Base-by-base conservation (phyloP, 35 echinoderm and acorn worm genomes). In the Ophioderma brevispina region DNA sequence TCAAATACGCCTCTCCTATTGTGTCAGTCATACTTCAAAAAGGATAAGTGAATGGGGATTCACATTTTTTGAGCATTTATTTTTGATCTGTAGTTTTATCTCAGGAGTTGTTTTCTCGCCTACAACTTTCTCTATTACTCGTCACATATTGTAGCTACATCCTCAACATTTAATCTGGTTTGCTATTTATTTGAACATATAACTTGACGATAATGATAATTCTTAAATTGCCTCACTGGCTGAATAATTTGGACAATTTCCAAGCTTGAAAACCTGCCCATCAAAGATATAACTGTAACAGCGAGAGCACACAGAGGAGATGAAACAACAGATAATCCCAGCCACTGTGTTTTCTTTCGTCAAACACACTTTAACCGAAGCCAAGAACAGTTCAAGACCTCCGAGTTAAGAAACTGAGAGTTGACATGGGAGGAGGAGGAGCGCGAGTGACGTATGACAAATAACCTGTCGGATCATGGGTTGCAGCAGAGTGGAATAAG, bases 301-400 rank as follows among this genome's bases (percentile, higher is more conserved):
- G 28, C 10, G 59, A 13, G 23, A 70, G 17, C n/a, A 70, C 10
- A 70, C n/a, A 30, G 23, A 18, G 28, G 23, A 70, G 59, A 70
- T 25, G 59, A 70, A 70, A 70, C 28, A 70, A 18, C 28, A 3
- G 5, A 70, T 70, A 70, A 70, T 70, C 59, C 15, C 5, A 13
- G 28, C 59, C 1, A 70, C 59, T 70, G 4, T 6, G 59, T 25
- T 70, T 70, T 70, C 59, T 70, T 13, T 70, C 59, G n/a, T 70
- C 59, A 70, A 70, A 25, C 59, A 70, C 59, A 70, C 59, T 70
- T 70, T 70, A 25, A 18, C 59, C 59, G 23, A 25, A 70, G 59
- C 59, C n/a, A 70, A 70, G 59, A 70, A 70, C n/a, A 70, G 59
- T 70, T 70, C 59, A 70, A 25, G 59, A 70, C 59, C 59, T 70